Percentiles rank a stretch among this genome's conserved stretches.
These are phyloP conservation scores for Anthonomus grandis DNA, from an alignment of 1,140 invertebrate species.

Conservation along the genomic window DNA sequence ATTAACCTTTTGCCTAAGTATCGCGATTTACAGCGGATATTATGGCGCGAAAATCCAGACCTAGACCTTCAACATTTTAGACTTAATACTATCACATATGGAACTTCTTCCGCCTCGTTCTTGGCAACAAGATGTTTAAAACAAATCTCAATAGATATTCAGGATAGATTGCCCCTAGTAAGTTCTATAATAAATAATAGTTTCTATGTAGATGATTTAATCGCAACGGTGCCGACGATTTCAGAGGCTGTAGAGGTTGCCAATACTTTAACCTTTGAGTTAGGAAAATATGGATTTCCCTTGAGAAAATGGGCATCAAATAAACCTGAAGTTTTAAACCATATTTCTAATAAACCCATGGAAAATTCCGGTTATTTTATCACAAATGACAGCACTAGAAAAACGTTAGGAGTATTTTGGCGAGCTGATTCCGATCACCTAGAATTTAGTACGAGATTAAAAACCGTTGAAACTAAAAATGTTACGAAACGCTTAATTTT, in stretches of 20 bases:
- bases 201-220: slow-evolving; percentile 23
- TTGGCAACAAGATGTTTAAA: not conserved
- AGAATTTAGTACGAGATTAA: slow-evolving; percentile 4
- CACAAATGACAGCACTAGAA: not conserved
- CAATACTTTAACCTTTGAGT: not conserved
- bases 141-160: not conserved
- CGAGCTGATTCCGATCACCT: slow-evolving; percentile 5
- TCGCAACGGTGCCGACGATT: not conserved
- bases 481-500: slow-evolving; percentile 11
- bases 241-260: not conserved
- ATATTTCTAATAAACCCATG: not conserved
- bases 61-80: slow-evolving; percentile 17
- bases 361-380: not conserved
- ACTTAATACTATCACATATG: slow-evolving; percentile 33
- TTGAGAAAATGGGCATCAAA: slow-evolving; percentile 18
- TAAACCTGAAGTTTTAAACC: not conserved
- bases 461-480: not conserved
- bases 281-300: slow-evolving; percentile 1
- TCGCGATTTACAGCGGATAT: slow-evolving; percentile 25
- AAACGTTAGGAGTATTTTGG: slow-evolving; percentile 9
- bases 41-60: slow-evolving; percentile 19
- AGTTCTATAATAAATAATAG: slow-evolving; percentile 4
- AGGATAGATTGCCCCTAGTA: not conserved
- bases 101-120: slow-evolving; percentile 36
- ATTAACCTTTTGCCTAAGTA: slow-evolving; percentile 5